phyloP scores from a whole-genome alignment of 2,797 vertebrate genomes.

The Margarornis squamiger region DNA sequence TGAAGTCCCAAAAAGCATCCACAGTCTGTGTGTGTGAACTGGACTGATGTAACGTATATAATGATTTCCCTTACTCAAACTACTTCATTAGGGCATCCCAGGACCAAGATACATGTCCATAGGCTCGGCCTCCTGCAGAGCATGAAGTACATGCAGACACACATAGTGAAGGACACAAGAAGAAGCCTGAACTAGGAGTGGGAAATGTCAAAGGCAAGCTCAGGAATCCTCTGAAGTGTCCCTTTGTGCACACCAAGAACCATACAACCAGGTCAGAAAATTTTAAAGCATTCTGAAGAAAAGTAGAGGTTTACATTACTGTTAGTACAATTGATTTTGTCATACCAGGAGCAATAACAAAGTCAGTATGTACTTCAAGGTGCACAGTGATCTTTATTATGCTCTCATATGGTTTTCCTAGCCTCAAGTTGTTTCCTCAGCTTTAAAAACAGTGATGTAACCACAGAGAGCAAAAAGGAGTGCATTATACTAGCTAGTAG shows the following conservation, averaged over 20 bases:
- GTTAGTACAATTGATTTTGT: neutral
- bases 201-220: neutral
- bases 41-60: neutral
- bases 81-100: neutral
- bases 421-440: neutral
- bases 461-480: neutral
- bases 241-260: neutral
- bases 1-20: fast-evolving
- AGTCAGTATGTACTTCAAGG: neutral
- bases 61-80: neutral
- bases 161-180: neutral
- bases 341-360: neutral
- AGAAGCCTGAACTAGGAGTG: neutral
- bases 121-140: neutral
- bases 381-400: neutral
- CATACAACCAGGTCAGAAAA: neutral
- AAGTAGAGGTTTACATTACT: neutral
- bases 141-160: neutral
- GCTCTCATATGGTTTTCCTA: neutral
- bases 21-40: neutral
- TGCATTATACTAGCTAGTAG: neutral
- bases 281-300: neutral
- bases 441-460: neutral
- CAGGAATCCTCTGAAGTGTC: neutral
- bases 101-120: neutral